Evolutionary conservation across 2,797 vertebrate genomes (phyloP).

Genomic region (Brotula barbata): DNA sequence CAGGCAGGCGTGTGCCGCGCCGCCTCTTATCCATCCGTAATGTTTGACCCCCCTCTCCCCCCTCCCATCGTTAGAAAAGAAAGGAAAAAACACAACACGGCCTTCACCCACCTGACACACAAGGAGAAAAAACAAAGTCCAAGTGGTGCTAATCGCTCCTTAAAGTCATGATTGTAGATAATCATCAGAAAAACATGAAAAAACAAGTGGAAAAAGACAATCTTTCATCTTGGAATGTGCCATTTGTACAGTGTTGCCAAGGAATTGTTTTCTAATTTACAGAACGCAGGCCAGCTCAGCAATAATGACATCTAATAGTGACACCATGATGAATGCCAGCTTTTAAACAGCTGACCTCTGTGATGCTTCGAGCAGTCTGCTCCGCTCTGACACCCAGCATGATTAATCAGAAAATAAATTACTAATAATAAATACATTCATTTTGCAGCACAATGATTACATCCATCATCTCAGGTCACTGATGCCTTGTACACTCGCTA

Average conservation of each 20-base stretch:
- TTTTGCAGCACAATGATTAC: slow-evolving; percentile 68
- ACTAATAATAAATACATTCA: slow-evolving; percentile 78
- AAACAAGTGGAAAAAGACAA: background rate
- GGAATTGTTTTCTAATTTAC: slow-evolving; percentile 71
- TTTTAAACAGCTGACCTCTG: slow-evolving; percentile 75
- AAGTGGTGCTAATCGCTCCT: background rate
- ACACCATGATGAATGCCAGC: slow-evolving; percentile 77
- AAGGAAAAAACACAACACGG: slow-evolving; percentile 35
- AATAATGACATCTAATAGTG: slow-evolving; percentile 73
- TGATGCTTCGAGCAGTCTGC: slow-evolving; percentile 62
- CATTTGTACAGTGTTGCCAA: slow-evolving; percentile 34
- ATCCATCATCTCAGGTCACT: slow-evolving; percentile 70
- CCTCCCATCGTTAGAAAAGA: slow-evolving; percentile 38
- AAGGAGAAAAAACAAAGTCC: slow-evolving; percentile 1
- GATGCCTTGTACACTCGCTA: slow-evolving; percentile 35
- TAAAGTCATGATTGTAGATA: background rate
- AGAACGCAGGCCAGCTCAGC: slow-evolving; percentile 64
- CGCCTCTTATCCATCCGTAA: slow-evolving; percentile 64
- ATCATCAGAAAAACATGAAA: slow-evolving; percentile 1
- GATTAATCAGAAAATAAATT: slow-evolving; percentile 79
- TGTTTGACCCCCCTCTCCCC: slow-evolving; percentile 49
- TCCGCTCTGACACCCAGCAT: slow-evolving; percentile 61
- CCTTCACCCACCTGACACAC: background rate
- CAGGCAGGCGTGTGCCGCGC: slow-evolving; percentile 72
- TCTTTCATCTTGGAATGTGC: slow-evolving; percentile 16